Evolutionary conservation across 2,888 invertebrate species (phyloP).

Genomic region (Ectemnius cavifrons): DNA sequence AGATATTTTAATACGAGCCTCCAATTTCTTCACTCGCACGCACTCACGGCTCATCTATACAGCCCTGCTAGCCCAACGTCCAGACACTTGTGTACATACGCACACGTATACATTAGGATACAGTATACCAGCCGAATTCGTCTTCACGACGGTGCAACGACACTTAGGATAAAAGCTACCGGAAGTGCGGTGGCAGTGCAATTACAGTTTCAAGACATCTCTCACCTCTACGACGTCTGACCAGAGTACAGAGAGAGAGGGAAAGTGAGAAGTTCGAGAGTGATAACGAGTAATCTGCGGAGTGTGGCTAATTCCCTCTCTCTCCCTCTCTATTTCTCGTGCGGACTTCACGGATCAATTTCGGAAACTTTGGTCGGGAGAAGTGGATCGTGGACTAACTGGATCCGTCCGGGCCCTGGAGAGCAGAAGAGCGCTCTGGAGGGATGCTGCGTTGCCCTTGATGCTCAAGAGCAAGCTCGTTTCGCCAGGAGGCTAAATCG

Average conservation of each 20-base stretch:
- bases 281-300: neutral
- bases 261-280: neutral
- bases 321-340: neutral
- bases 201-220: neutral
- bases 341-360: neutral
- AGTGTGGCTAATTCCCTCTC: neutral
- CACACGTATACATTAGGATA: slow-evolving; percentile 30
- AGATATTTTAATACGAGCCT: slow-evolving; percentile 60
- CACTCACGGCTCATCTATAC: slow-evolving; percentile 28
- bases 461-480: neutral
- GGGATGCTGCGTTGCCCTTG: slow-evolving; percentile 29
- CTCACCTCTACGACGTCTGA: neutral
- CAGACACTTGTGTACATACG: slow-evolving; percentile 34
- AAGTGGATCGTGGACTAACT: slow-evolving; percentile 6
- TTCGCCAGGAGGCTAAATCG: slow-evolving; percentile 13
- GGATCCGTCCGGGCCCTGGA: neutral
- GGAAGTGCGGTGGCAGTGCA: neutral
- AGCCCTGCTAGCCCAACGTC: slow-evolving; percentile 17
- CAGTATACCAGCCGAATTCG: slow-evolving; percentile 16
- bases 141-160: slow-evolving; percentile 64
- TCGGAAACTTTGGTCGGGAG: neutral
- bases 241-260: neutral
- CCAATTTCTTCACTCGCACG: slow-evolving; percentile 43
- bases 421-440: neutral
- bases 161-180: slow-evolving; percentile 58